Evolutionary conservation across 2,797 vertebrate genomes (phyloP).

Genomic region (Pempheris klunzingeri): DNA sequence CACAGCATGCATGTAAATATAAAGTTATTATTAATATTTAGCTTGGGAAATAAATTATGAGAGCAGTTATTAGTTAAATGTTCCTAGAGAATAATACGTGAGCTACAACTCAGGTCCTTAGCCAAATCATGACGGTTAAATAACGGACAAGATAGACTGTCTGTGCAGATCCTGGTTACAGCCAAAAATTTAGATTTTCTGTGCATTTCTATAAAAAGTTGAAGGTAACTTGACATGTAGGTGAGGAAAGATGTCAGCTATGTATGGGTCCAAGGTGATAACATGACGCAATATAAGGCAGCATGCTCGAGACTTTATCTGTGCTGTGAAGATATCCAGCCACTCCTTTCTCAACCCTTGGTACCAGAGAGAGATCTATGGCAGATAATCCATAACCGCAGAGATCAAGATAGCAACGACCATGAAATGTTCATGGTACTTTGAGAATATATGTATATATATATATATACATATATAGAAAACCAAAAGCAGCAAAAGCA

Average conservation of each 20-base stretch:
- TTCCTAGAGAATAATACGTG: not conserved
- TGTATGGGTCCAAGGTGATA: too few species aligned
- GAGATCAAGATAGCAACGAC: conserved; percentile 39
- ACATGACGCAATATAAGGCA: not conserved
- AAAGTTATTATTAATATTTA: not conserved
- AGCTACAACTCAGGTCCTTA: not conserved
- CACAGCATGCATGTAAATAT: not conserved
- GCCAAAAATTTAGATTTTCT: not conserved
- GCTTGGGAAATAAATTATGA: not conserved
- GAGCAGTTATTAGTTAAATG: not conserved
- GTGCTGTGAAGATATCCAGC: conserved; percentile 43
- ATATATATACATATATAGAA: not conserved
- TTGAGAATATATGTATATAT: too few species aligned
- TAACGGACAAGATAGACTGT: not conserved
- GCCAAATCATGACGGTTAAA: not conserved
- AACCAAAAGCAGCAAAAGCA: not conserved
- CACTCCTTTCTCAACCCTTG: conserved; percentile 68
- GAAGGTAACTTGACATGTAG: not conserved
- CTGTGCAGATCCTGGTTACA: not conserved
- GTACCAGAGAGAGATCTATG: conserved; percentile 35
- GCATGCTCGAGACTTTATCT: conserved; percentile 28
- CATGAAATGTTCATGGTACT: too few species aligned
- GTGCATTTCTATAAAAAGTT: not conserved
- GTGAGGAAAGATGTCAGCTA: not conserved
- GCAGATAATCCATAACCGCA: conserved; percentile 34